Conservation (phyloP, 2,113 vertebrate species). For the Ancistrus triradiatus region DNA sequence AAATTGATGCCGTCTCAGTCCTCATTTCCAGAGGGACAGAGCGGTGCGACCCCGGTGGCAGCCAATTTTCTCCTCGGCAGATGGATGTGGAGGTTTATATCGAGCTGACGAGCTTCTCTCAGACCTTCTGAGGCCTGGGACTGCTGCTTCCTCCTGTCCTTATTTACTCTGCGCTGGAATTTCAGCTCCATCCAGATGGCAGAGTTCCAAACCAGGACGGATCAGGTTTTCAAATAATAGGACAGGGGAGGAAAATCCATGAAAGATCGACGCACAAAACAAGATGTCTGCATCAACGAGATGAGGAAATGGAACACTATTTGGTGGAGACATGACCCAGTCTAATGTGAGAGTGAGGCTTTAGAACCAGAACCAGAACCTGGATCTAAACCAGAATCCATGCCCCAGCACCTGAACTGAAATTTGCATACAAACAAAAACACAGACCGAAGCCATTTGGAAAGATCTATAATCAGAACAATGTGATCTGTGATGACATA, state of each 20-base stretch:
- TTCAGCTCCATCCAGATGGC: slow-evolving; percentile 6
- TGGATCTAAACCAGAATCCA: too few relatives aligned
- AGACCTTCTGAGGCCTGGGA: slow-evolving; percentile 41
- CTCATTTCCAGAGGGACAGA: slow-evolving; percentile 67
- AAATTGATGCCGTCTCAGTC: slow-evolving; percentile 72
- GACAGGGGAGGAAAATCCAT: background rate
- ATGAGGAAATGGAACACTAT: too few relatives aligned
- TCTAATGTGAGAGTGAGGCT: too few relatives aligned
- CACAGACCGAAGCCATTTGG: too few relatives aligned
- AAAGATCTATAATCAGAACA: too few relatives aligned
- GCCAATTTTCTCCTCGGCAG: slow-evolving; percentile 66
- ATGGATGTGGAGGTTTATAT: slow-evolving; percentile 59
- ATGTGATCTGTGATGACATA: too few relatives aligned
- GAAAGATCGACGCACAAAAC: background rate
- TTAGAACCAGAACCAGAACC: too few relatives aligned
- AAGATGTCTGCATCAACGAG: too few relatives aligned
- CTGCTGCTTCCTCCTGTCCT: slow-evolving; percentile 12
- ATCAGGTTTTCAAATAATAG: background rate
- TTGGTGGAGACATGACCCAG: too few relatives aligned
- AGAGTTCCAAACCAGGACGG: too few relatives aligned
- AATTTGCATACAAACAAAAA: too few relatives aligned
- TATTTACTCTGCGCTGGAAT: slow-evolving; percentile 27
- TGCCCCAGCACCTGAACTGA: too few relatives aligned
- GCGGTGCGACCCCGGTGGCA: slow-evolving; percentile 60
- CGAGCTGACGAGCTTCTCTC: slow-evolving; percentile 47